Evolutionary conservation across 1,140 invertebrate species (phyloP), one percentile per base, ranked within the genome.

Genomic region (Heliconius eleuchia): DNA sequence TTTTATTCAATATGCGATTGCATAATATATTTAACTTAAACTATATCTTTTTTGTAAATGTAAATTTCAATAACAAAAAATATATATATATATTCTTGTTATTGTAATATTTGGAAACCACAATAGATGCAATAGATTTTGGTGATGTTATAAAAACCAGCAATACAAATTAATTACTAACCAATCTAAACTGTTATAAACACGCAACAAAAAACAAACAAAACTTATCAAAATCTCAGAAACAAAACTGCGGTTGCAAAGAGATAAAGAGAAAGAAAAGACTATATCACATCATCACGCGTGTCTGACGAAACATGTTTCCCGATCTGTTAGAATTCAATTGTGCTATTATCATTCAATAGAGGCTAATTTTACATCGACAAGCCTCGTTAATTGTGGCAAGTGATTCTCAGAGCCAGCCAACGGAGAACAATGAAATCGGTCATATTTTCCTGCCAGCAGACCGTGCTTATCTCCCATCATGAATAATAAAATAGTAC

Each of bases 371-470:
- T 92, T 88, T 84, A 86, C 87, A 87, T 93, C 91, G 92, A 94
- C 92, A 93, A 94, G 92, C 84, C 88, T 93, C 92, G 91, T 94
- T 94, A 90, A 92, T 88, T 91, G 91, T 89, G 88, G 87, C 87
- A 88, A 91, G 92, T 92, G 92, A 92, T 94, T 92, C 90, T 90
- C 85, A 89, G 87, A 86, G 83, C 80, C 85, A 85, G 87, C 87
- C 88, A 87, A 85, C 88, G 81, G 82, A 87, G 87, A 92, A 92
- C 92, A 94, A 92, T 94, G 91, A 91, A 90, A 94, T 92, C 92
- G 89, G 89, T 92, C 91, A 94, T 92, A 94, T 91, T 92, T 92
- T 89, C 89, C 90, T 88, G 89, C 87, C 89, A 89, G 82, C 92
- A 81, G 86, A 92, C 88, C 92, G 90, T 94, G 89, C 87, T 92